A percentile compares a stretch with the other conserved stretches of the same genome.
Evolutionary conservation across 2,888 invertebrate species (phyloP).

Genomic region (Latrodectus elegans): DNA sequence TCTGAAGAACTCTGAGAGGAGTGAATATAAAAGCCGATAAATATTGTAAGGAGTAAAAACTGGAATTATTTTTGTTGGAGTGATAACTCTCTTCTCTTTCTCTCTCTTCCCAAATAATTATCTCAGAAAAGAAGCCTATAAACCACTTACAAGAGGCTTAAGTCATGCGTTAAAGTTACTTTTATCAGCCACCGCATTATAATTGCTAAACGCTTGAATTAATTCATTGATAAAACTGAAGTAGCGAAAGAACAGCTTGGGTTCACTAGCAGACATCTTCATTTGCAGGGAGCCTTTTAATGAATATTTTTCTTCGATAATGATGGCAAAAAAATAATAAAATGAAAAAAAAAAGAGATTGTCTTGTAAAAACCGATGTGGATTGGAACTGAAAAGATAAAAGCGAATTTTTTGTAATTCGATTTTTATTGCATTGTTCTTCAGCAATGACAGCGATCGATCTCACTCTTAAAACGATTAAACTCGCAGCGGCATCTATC

Average conservation of each 20-base stretch:
- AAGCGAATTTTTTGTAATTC: conserved; percentile 49
- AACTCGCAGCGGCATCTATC: conserved; percentile 64
- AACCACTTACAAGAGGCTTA: conserved; percentile 67
- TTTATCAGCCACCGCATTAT: conserved; percentile 62
- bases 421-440: conserved; percentile 67
- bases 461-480: conserved; percentile 22
- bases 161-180: conserved; percentile 67
- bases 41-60: conserved; percentile 64
- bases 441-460: conserved; percentile 27
- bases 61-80: conserved; percentile 61
- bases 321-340: conserved; percentile 39
- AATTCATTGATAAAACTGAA: conserved; percentile 64
- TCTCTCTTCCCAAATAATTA: conserved; percentile 60
- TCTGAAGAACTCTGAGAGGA: conserved; percentile 11
- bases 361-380: conserved; percentile 64
- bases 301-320: conserved; percentile 66
- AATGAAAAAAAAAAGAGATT: conserved; percentile 21
- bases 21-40: conserved; percentile 65
- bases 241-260: conserved; percentile 52
- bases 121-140: conserved; percentile 64
- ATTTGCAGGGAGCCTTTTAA: conserved; percentile 60
- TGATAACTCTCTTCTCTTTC: conserved; percentile 35
- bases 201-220: conserved; percentile 68
- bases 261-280: conserved; percentile 40
- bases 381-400: conserved; percentile 54